These are phyloP conservation scores for Parasteatoda lunata DNA, from an alignment of 2,888 invertebrate genomes.

Conservation along the genomic window DNA sequence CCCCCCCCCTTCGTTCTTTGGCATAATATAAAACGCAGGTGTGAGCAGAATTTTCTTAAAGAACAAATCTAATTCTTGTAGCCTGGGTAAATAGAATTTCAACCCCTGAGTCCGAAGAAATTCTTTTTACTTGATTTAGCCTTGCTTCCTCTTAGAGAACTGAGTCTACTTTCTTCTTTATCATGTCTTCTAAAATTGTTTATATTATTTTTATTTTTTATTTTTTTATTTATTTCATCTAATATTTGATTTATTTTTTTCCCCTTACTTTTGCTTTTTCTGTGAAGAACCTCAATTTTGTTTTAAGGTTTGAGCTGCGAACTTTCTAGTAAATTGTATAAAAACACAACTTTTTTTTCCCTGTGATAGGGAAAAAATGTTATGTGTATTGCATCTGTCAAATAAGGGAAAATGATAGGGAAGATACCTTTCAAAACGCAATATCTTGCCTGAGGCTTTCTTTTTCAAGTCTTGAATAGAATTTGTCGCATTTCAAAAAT, in stretches of 20 bases:
- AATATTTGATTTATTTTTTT: constrained; percentile 6
- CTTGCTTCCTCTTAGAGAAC: constrained; percentile 9
- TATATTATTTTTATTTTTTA: constrained; percentile 39
- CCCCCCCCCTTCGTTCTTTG: constrained; percentile 1
- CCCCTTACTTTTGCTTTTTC: constrained; percentile 6
- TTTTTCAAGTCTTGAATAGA: neutral
- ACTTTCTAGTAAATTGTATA: constrained; percentile 31
- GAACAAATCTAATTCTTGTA: constrained; percentile 63
- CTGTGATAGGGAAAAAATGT: neutral
- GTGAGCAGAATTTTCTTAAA: constrained; percentile 64
- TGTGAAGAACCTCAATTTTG: constrained; percentile 15
- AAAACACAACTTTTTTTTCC: constrained; percentile 37
- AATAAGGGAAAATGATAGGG: constrained; percentile 20
- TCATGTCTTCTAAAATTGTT: constrained; percentile 7
- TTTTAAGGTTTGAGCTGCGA: neutral
- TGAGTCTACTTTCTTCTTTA: constrained; percentile 16
- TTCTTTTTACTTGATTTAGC: constrained; percentile 53
- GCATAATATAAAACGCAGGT: constrained; percentile 66
- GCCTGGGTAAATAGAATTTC: constrained; percentile 58
- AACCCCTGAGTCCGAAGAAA: constrained; percentile 25
- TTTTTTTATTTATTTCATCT: constrained; percentile 19
- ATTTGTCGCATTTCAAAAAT: too few species aligned
- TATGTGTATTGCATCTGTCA: constrained; percentile 42
- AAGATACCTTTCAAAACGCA: neutral
- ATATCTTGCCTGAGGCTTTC: neutral